Conservation (phyloP, 1,140 invertebrate species). For the Condylostylus longicornis region DNA sequence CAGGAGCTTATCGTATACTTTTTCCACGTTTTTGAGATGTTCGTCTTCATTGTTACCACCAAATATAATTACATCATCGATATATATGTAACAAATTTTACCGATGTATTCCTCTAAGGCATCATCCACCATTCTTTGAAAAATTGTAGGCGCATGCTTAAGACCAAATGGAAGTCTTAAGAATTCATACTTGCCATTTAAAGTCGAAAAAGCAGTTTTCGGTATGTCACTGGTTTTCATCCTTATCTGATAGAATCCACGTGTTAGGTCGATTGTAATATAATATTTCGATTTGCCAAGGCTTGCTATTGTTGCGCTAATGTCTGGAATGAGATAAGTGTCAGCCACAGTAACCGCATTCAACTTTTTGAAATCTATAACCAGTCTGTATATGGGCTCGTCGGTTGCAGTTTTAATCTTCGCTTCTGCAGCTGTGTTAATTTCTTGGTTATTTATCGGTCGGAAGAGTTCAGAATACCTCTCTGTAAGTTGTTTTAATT, state of each 20-base stretch:
- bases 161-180: constrained; percentile 27
- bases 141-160: constrained; percentile 27
- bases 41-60: constrained; percentile 1
- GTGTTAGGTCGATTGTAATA: constrained; percentile 30
- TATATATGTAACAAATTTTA: constrained; percentile 23
- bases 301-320: constrained; percentile 31
- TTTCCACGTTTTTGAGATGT: constrained; percentile 1
- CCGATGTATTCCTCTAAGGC: constrained; percentile 18
- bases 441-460: too few relatives aligned
- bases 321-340: constrained; percentile 35
- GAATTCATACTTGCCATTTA: constrained; percentile 29
- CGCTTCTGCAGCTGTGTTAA: too few relatives aligned
- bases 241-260: constrained; percentile 34
- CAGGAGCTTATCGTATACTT: background rate
- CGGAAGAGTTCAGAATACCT: too few relatives aligned
- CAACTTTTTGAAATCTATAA: constrained; percentile 19
- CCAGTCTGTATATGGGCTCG: constrained; percentile 19
- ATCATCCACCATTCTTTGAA: constrained; percentile 32
- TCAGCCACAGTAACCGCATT: constrained; percentile 26
- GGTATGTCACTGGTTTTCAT: constrained; percentile 20
- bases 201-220: constrained; percentile 28
- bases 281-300: constrained; percentile 29
- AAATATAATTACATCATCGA: constrained; percentile 13
- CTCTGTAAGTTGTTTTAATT: too few relatives aligned
- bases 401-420: too few relatives aligned